Conservation (phyloP, 2,888 invertebrate species). For the Epinotia ramella region DNA sequence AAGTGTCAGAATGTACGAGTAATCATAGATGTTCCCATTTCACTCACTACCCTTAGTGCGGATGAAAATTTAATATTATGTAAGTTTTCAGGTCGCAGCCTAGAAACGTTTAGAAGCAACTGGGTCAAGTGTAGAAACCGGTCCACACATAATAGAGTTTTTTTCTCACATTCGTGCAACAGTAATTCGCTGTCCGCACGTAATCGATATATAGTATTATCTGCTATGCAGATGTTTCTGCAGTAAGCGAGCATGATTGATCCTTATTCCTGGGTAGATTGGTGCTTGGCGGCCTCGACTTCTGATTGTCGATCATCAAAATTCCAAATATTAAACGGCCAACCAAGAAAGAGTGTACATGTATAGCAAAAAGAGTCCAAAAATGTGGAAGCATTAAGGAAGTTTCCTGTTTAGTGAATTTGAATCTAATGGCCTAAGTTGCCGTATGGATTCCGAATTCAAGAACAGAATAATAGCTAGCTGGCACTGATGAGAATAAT, state of each 20-base stretch:
- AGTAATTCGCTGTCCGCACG: slow-evolving; percentile 2
- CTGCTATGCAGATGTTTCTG: slow-evolving; percentile 29
- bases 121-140: slow-evolving; percentile 40
- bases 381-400: background rate
- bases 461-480: background rate
- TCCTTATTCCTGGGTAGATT: background rate
- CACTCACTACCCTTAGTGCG: slow-evolving; percentile 6
- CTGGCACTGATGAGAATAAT: background rate
- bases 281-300: background rate
- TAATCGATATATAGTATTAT: slow-evolving; percentile 21
- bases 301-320: no score
- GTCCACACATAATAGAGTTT: slow-evolving; percentile 28
- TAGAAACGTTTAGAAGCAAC: slow-evolving; percentile 39
- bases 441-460: background rate
- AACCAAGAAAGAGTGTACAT: no score
- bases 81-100: slow-evolving; percentile 40
- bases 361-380: background rate
- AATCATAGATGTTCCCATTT: slow-evolving; percentile 6
- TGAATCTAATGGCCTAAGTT: background rate
- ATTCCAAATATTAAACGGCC: no score
- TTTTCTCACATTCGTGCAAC: slow-evolving; percentile 30
- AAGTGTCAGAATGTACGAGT: background rate
- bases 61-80: slow-evolving; percentile 27
- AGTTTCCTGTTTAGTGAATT: background rate
- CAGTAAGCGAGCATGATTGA: background rate